A percentile compares a stretch with the other conserved stretches of the same genome.
Evolutionary conservation across 64 coral and sea anemone genomes (phyloP).

Genomic region (Cladopsammia gracilis): DNA sequence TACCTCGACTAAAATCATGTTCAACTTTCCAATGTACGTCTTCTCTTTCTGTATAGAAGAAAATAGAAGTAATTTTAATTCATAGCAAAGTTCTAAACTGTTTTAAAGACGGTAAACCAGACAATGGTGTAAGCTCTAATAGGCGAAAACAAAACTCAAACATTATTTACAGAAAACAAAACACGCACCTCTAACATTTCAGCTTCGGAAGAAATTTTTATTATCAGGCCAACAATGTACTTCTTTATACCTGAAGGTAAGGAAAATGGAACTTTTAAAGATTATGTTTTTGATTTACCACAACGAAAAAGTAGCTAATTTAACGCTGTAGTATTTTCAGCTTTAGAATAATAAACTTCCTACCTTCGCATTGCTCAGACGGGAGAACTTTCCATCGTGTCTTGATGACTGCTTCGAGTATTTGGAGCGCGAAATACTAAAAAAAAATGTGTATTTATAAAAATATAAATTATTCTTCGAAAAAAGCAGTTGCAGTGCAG

Average conservation of each 20-base stretch:
- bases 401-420: conserved; percentile 97
- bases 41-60: conserved; percentile 90
- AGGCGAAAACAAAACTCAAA: conserved; percentile 9
- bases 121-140: conserved; percentile 21
- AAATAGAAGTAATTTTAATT: neutral
- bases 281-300: neutral
- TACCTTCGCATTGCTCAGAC: conserved; percentile 95
- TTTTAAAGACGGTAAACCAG: neutral
- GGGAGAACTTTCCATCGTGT: conserved; percentile 99
- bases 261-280: neutral
- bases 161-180: conserved; percentile 17
- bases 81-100: neutral
- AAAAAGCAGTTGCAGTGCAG: neutral
- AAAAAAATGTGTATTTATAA: neutral
- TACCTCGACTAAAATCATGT: conserved; percentile 99
- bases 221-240: conserved; percentile 97
- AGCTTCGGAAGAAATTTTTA: conserved; percentile 94
- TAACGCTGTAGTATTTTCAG: neutral
- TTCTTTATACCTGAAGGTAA: conserved; percentile 92
- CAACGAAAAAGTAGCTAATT: neutral
- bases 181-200: conserved; percentile 76
- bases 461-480: neutral
- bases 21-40: conserved; percentile 92
- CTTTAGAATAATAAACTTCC: neutral
- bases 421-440: conserved; percentile 98